These are phyloP conservation scores for Ataeniobius toweri DNA, from an alignment of 2,797 vertebrate genomes.

Conservation along the genomic window DNA sequence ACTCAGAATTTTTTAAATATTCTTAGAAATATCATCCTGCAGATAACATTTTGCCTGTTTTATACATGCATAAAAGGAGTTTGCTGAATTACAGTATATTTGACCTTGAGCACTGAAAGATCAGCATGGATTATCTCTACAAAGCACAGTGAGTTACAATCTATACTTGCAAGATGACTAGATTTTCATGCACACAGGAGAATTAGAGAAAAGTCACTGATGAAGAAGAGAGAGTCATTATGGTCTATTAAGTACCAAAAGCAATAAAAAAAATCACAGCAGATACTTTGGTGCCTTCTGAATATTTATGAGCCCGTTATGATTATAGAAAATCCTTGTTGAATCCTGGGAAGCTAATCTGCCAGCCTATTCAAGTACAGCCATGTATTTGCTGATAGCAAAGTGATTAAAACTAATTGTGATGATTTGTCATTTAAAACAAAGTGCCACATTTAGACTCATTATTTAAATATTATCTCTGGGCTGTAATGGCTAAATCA, in stretches of 20 bases:
- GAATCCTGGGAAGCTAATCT: constrained; percentile 68
- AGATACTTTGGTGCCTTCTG: constrained; percentile 59
- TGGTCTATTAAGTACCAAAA: constrained; percentile 65
- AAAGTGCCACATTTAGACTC: constrained; percentile 64
- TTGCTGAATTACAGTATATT: constrained; percentile 39
- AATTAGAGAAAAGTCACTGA: constrained; percentile 55
- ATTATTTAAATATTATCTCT: constrained; percentile 68
- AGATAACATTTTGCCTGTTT: neutral
- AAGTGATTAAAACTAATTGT: constrained; percentile 64
- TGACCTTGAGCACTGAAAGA: constrained; percentile 59
- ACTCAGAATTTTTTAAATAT: neutral
- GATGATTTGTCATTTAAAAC: constrained; percentile 67
- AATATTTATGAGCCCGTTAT: constrained; percentile 73
- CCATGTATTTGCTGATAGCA: constrained; percentile 55
- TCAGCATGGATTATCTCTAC: constrained; percentile 40
- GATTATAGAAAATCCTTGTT: constrained; percentile 67
- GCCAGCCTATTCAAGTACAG: constrained; percentile 66
- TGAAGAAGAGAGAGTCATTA: constrained; percentile 65
- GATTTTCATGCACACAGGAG: constrained; percentile 45
- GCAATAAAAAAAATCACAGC: constrained; percentile 61
- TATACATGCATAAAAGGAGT: constrained; percentile 15
- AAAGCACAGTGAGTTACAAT: constrained; percentile 47
- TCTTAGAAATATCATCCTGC: neutral
- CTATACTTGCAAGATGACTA: constrained; percentile 47
- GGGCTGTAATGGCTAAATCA: constrained; percentile 58